Conservation (phyloP, 2,113 vertebrate species). For the Arvicanthis niloticus region DNA sequence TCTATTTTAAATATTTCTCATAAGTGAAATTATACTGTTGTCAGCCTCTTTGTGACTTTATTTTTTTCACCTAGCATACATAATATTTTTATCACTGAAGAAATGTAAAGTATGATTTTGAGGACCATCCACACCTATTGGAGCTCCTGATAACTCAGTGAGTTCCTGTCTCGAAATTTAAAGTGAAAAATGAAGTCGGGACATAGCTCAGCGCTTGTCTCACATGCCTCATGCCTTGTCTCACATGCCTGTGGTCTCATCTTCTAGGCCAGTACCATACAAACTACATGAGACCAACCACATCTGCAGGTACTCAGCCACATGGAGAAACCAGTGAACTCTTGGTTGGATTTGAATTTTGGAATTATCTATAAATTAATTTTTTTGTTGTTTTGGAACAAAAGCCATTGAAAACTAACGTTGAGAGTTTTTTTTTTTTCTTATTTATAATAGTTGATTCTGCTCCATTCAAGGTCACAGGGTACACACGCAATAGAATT, state of each 20-base stretch:
- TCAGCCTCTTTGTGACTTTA: conserved; percentile 27
- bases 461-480: neutral
- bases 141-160: neutral
- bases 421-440: conserved; percentile 9
- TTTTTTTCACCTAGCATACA: neutral
- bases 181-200: neutral
- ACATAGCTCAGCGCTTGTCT: neutral
- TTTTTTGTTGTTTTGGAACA: conserved; percentile 31
- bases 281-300: neutral
- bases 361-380: neutral
- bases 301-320: neutral
- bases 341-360: neutral
- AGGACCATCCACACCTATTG: neutral
- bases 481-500: neutral
- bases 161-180: neutral
- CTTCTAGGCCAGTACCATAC: neutral
- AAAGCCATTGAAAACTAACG: neutral
- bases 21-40: neutral
- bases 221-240: neutral
- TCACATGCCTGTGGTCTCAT: neutral
- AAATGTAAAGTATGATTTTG: conserved; percentile 29
- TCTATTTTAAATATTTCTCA: neutral
- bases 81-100: conserved; percentile 19
- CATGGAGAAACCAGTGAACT: neutral
- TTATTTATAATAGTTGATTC: neutral